phyloP scores from a whole-genome alignment of 2,113 vertebrate species.

The Hemibagrus wyckioides region DNA sequence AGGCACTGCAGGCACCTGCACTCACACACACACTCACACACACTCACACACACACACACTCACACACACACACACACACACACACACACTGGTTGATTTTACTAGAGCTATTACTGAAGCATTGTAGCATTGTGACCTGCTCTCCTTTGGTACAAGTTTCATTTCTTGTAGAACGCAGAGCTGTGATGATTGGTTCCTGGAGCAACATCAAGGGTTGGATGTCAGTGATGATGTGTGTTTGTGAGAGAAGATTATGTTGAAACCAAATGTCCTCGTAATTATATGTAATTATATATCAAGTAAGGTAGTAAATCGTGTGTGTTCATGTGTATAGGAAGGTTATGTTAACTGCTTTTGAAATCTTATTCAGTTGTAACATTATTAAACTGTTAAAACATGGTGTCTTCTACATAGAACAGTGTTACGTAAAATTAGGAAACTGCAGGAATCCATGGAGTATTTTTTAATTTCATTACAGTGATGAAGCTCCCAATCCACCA shows the following conservation, averaged over 20 bases:
- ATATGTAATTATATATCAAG: background rate
- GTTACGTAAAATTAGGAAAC: background rate
- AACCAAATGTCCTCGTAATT: background rate
- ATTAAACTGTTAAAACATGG: background rate
- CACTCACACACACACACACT: background rate
- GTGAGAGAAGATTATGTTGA: background rate
- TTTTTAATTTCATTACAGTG: background rate
- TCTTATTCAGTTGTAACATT: background rate
- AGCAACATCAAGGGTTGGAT: background rate
- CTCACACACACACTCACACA: background rate
- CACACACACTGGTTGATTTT: background rate
- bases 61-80: slow-evolving; percentile 7
- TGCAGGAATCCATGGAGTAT: background rate
- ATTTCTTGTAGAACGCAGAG: background rate
- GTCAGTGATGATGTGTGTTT: background rate
- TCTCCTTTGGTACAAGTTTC: slow-evolving; percentile 1
- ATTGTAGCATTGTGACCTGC: slow-evolving; percentile 16
- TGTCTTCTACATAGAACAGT: background rate
- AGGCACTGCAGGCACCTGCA: slow-evolving; percentile 24
- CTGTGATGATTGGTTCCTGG: background rate
- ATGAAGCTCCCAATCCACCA: background rate
- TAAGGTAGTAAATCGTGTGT: background rate
- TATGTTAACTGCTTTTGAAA: background rate
- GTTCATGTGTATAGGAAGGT: background rate
- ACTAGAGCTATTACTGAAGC: background rate